Evolutionary conservation across 2,888 invertebrate species (phyloP).

Genomic region (Drosophila nr. perissopoda): DNA sequence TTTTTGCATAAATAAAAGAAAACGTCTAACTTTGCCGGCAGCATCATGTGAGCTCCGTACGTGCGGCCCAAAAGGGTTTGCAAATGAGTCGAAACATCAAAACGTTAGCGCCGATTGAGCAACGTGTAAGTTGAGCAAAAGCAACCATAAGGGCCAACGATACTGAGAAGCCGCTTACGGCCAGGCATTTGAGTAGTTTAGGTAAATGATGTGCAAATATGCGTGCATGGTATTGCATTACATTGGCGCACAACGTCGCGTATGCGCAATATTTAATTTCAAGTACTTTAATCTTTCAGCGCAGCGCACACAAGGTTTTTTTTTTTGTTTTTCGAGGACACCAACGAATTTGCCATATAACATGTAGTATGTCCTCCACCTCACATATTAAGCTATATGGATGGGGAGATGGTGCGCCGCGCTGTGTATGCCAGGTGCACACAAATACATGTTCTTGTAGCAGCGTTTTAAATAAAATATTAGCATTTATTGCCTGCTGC

Average conservation of each 20-base stretch:
- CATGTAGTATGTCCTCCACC: background rate
- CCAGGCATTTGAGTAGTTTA: constrained; percentile 31
- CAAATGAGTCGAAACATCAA: constrained; percentile 62
- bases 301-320: constrained; percentile 31
- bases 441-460: constrained; percentile 47
- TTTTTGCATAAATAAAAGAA: constrained; percentile 75
- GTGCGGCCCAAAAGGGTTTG: constrained; percentile 57
- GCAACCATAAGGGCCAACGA: constrained; percentile 13
- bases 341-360: constrained; percentile 14
- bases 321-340: constrained; percentile 23
- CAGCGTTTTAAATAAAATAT: constrained; percentile 71
- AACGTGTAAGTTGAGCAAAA: constrained; percentile 18
- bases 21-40: constrained; percentile 38
- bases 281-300: constrained; percentile 45
- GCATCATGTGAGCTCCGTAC: constrained; percentile 20
- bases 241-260: constrained; percentile 45
- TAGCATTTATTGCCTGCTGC: constrained; percentile 72
- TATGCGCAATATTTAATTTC: constrained; percentile 69
- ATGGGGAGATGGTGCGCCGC: background rate
- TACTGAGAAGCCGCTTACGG: constrained; percentile 52
- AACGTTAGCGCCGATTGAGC: constrained; percentile 45
- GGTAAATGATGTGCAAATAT: constrained; percentile 69
- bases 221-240: constrained; percentile 47
- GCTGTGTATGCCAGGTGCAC: constrained; percentile 22
- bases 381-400: constrained; percentile 1